Evolutionary conservation across 2,888 invertebrate genomes (phyloP).

Genomic region (Pollenia labialis): DNA sequence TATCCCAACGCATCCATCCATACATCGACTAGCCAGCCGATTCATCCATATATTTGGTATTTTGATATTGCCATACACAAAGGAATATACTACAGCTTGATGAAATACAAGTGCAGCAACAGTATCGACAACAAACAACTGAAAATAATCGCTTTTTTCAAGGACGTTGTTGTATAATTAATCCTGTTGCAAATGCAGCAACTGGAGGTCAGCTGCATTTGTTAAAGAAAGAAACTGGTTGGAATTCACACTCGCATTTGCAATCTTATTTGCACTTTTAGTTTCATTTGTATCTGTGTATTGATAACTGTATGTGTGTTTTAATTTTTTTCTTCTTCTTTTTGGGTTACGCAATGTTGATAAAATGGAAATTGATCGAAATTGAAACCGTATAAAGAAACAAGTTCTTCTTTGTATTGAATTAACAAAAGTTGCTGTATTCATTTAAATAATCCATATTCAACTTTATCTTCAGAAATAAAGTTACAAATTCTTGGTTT

Average conservation of each 20-base stretch:
- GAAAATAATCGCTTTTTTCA: slow-evolving; percentile 64
- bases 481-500: slow-evolving; percentile 5
- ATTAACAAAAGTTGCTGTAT: slow-evolving; percentile 34
- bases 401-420: slow-evolving; percentile 53
- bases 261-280: slow-evolving; percentile 37
- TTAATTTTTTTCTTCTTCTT: slow-evolving; percentile 22
- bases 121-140: background rate
- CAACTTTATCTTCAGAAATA: background rate
- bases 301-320: background rate
- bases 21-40: background rate
- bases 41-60: slow-evolving; percentile 2
- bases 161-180: slow-evolving; percentile 70
- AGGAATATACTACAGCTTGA: background rate
- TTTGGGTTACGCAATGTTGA: slow-evolving; percentile 56
- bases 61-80: background rate
- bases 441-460: slow-evolving; percentile 27
- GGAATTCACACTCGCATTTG: slow-evolving; percentile 26
- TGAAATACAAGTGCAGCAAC: slow-evolving; percentile 1
- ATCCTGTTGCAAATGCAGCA: slow-evolving; percentile 66
- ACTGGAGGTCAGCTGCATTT: slow-evolving; percentile 65
- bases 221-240: slow-evolving; percentile 40
- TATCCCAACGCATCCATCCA: background rate
- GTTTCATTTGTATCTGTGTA: slow-evolving; percentile 8
- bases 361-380: slow-evolving; percentile 63
- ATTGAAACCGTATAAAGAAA: slow-evolving; percentile 56